Base-by-base conservation (phyloP, 2,113 vertebrate species). In the Cochlearius cochlearius region DNA sequence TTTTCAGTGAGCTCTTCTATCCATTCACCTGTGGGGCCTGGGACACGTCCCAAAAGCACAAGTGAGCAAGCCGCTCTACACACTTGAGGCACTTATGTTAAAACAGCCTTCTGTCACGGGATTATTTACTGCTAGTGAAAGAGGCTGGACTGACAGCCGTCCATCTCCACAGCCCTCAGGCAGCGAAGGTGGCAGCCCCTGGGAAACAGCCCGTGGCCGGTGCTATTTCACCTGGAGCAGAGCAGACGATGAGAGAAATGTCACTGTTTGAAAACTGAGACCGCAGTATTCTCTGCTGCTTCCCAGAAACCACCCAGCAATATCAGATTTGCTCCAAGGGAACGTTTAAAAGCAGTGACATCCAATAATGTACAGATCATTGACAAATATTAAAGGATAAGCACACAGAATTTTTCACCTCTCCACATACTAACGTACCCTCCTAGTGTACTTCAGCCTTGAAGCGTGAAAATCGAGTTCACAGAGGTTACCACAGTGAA, bases 1-100 rank as follows among this genome's bases (percentile, higher is more conserved):
- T 99, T 99, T 95, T 99, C 99, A 0, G 96, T 98, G 11, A 99
- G 98, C 50, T 99, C 99, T 95, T 99, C 99, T 89, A 99, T 97
- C 98, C 99, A 98, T 92, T 99, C 98, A 1, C 99, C 99, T 1
- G 92, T 94, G 9, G 98, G 98, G 95, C 99, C 99, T 99, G 95
- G 19, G 64, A 72, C 23, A 88, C 2, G 7, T 45, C 68, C 92
- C 36, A 80, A 84, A 93, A 95, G 41, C 43, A 90, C n/a, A 55
- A 3, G 7, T 96, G 12, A 96, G 67, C 62, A 79, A 86, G 27
- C 15, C 43, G 41, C 17, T 63, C 68, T 5, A 21, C 3, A 26
- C 49, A 16, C 38, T 30, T 20, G 29, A 74, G 74, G 15, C 14
- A 23, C 5, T 1, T 7, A 8, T 1, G 26, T 52, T 39, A 60